phyloP scores from a whole-genome alignment of 2,888 invertebrate species.

The Eilema depressum region DNA sequence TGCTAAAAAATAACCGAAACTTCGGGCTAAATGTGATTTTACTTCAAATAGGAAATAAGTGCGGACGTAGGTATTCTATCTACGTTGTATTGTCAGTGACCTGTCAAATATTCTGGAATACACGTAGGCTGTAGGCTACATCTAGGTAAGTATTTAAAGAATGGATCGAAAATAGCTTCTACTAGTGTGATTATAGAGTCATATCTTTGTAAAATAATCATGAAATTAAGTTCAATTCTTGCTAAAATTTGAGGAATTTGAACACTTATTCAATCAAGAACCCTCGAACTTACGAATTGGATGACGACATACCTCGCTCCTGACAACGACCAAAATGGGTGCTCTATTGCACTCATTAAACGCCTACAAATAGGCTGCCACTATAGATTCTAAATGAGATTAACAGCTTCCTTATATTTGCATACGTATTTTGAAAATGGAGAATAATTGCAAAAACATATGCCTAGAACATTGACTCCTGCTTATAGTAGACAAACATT shows the following conservation, averaged over 20 bases:
- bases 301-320: slow-evolving; percentile 41
- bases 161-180: too few relatives aligned
- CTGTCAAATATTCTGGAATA: too few relatives aligned
- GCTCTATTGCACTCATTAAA: slow-evolving; percentile 44
- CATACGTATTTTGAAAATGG: slow-evolving; percentile 6
- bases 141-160: too few relatives aligned
- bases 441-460: not conserved
- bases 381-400: slow-evolving; percentile 30
- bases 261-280: slow-evolving; percentile 48
- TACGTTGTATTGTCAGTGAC: too few relatives aligned
- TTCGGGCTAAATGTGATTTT: too few relatives aligned
- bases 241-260: slow-evolving; percentile 34
- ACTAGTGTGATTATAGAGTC: too few relatives aligned
- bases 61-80: too few relatives aligned
- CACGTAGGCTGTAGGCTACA: too few relatives aligned
- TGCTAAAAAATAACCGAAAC: too few relatives aligned
- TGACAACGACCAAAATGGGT: slow-evolving; percentile 34
- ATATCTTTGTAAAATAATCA: not conserved
- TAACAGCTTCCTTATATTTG: slow-evolving; percentile 30
- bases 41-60: too few relatives aligned
- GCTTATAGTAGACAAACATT: too few relatives aligned
- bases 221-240: slow-evolving; percentile 5
- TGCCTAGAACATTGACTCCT: not conserved
- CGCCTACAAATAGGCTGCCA: slow-evolving; percentile 44
- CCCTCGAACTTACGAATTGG: slow-evolving; percentile 42